Base-by-base conservation (phyloP, 2,113 vertebrate genomes). In the Grammomys surdaster region DNA sequence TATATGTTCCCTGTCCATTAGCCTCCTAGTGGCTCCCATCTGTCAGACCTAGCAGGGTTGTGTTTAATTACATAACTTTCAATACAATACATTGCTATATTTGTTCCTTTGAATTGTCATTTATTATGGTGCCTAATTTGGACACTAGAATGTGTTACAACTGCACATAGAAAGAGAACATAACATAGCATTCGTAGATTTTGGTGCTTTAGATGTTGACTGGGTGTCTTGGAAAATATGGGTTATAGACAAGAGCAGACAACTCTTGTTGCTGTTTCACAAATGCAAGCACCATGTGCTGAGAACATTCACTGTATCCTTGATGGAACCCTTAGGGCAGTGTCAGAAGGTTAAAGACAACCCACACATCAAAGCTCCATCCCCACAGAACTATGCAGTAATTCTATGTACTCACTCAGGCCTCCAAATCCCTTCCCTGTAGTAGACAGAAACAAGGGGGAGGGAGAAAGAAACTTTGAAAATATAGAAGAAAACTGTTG, bases 251-350 rank as follows among this genome's bases (percentile, higher is more conserved):
- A 58, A 69, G 28, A 14, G 48, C 48, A 14, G 10, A n/a, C 12
- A 14, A n/a, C 46, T 76, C 2, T 51, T 31, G 14, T 22, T 81
- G 54, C 36, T 51, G 19, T 13, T 46, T 56, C 54, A 67, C 40
- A 70, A 20, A 24, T 67, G 72, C 20, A 33, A 76, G 58, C 40
- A 24, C 0, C 0, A 3, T 0, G 1, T 9, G 13, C 0, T n/a
- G 0, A 43, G 13, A 2, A 5, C 20, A 4, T 16, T 51, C 75
- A 81, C 0, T 26, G n/a, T 63, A 40, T 10, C 63, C 11, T 65
- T 26, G 16, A 51, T 2, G 8, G 13, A 46, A n/a, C 46, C 26
- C 1, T 12, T 22, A 28, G 2, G 3, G 24, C 33, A 16, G 16
- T 5, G 4, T 69, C 28, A 60, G 43, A 36, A 89, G 31, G 85